Evolutionary conservation across 2,113 vertebrate species (phyloP).

Genomic region (Sinocyclocheilus rhinocerous): DNA sequence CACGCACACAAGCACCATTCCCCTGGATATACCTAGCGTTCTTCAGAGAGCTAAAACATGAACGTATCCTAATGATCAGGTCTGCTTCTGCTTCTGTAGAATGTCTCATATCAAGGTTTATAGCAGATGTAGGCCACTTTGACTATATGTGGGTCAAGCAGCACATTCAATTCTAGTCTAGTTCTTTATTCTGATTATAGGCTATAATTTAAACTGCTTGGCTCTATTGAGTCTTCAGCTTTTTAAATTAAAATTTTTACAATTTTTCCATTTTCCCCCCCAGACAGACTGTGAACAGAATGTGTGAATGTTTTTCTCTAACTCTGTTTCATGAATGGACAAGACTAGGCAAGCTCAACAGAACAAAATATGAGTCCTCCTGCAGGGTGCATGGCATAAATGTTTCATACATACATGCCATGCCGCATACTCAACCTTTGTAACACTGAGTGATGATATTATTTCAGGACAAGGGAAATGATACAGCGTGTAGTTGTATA

Average conservation of each 20-base stretch:
- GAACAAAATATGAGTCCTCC: constrained; percentile 2
- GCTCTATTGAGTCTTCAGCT: background rate
- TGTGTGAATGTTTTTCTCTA: background rate
- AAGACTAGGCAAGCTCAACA: background rate
- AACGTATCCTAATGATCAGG: background rate
- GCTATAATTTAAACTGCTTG: background rate
- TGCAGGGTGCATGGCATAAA: background rate
- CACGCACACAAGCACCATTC: background rate
- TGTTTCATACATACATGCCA: background rate
- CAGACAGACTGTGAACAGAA: background rate
- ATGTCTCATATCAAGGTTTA: background rate
- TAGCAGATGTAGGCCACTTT: constrained; percentile 58
- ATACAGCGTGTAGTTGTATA: background rate
- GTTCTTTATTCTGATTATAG: constrained; percentile 10
- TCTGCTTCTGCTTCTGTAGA: background rate
- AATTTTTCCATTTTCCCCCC: background rate
- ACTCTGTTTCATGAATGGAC: background rate
- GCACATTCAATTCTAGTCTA: constrained; percentile 32
- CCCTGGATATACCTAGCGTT: background rate
- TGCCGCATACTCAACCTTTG: background rate
- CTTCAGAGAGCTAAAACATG: background rate
- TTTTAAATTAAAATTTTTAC: background rate
- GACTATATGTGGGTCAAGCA: constrained; percentile 68
- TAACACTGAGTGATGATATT: constrained; percentile 1
- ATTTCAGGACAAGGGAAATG: background rate